phyloP scores from a whole-genome alignment of 2,797 vertebrate species.

The Cossypha niveicapilla region DNA sequence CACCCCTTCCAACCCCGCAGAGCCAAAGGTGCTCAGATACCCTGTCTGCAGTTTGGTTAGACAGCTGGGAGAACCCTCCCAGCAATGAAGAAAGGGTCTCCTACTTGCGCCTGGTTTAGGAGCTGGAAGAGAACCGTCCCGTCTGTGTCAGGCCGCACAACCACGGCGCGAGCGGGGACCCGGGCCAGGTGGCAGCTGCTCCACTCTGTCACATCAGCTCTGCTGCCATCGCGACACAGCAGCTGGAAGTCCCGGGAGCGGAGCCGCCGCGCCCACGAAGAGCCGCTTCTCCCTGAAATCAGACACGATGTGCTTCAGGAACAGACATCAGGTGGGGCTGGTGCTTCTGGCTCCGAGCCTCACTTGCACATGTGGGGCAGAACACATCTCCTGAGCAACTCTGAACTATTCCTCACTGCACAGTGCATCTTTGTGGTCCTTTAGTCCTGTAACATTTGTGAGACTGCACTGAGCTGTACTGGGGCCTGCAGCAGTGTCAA shows the following conservation, averaged over 20 bases:
- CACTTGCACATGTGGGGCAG: background rate
- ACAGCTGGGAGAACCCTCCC: background rate
- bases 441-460: background rate
- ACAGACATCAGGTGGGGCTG: background rate
- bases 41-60: background rate
- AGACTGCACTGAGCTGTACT: background rate
- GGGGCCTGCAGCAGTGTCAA: background rate
- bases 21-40: background rate
- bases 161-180: conserved; percentile 83
- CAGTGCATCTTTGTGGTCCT: background rate
- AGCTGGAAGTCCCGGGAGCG: conserved; percentile 82
- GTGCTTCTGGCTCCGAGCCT: background rate
- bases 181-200: conserved; percentile 83
- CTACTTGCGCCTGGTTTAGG: conserved; percentile 85
- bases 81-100: background rate
- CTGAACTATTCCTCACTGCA: background rate
- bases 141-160: conserved; percentile 72
- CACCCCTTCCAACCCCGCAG: background rate
- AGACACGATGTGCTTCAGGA: background rate
- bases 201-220: conserved; percentile 77
- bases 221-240: conserved; percentile 83
- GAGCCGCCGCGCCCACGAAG: conserved; percentile 72
- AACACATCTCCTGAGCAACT: background rate
- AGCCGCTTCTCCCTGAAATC: conserved; percentile 70
- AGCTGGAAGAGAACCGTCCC: conserved; percentile 78